Evolutionary conservation across 2,888 invertebrate species (phyloP), one percentile per base, ranked within the genome.

Genomic region (Amblyjoppa fuscipennis): DNA sequence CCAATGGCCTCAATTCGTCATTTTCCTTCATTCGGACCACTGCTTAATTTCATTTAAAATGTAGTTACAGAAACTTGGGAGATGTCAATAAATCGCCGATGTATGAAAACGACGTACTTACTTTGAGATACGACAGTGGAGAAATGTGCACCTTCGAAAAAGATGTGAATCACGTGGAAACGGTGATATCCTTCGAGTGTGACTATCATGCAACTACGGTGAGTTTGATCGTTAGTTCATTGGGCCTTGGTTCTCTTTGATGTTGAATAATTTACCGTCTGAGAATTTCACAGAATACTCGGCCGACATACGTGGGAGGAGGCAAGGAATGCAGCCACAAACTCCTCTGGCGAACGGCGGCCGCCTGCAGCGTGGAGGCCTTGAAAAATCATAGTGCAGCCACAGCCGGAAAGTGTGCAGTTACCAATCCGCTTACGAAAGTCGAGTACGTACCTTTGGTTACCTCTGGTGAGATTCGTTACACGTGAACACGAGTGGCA

Each of bases 151-250:
- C 1, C 1, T 3, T 3, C 11, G 11, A 41, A 16, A 49, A 31
- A 11, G 1, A 13, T 6, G 6, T 0, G 20, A 53, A 16, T 9
- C 79, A 90, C 79, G 76, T 89, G 6, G 82, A 87, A 75, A 91
- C 93, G 0, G 89, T 90, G 7, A 92, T 94, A 78, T 83, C 74
- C 70, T 93, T 94, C 81, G 82, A 87, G 31, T 94, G 93, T 75
- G 90, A 93, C 82, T 85, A 89, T 9, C 70, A 87, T 69, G 89
- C 91, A 77, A 49, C 45, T 11, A 84, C 66, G 61, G 93, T 92
- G 85, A 89, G 87, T 69, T 69, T n/a, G 9, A n/a, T 38, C 4
- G 49, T 41, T 45, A 16, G 7, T 64, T 80, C 56, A n/a, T 68
- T 0, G 9, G 9, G 61, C 2, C 7, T 38, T 34, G 6, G n/a